Percentiles rank a stretch among this genome's conserved stretches.
phyloP scores from a whole-genome alignment of 2,113 vertebrate species.

The Cyprinodon tularosa region DNA sequence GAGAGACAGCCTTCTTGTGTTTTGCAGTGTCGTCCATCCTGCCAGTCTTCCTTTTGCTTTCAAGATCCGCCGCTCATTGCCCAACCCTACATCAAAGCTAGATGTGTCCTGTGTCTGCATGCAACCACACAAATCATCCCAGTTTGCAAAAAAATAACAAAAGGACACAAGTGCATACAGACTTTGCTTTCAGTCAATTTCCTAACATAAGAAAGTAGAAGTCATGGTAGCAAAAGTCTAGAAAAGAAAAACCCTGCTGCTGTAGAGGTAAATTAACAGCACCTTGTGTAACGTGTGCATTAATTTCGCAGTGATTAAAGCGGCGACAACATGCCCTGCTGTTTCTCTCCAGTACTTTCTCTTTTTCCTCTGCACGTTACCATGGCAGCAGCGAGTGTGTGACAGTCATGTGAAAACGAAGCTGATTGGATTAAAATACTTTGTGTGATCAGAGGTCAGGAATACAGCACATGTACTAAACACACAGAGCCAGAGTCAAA shows the following conservation, averaged over 20 bases:
- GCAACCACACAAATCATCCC: not conserved
- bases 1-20: not conserved
- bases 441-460: slow-evolving; percentile 80
- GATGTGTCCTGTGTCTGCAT: not conserved
- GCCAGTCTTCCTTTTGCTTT: not conserved
- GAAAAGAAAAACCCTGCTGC: not conserved
- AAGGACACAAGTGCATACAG: not conserved
- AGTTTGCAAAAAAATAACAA: not conserved
- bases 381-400: slow-evolving; percentile 78
- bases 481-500: slow-evolving; percentile 41
- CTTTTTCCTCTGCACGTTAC: slow-evolving; percentile 68
- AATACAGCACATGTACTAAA: slow-evolving; percentile 66
- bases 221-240: not conserved
- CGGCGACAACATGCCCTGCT: slow-evolving; percentile 33
- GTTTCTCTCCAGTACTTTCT: slow-evolving; percentile 41
- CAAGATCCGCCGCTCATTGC: not conserved
- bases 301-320: slow-evolving; percentile 49
- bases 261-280: slow-evolving; percentile 12
- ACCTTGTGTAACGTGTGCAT: not conserved
- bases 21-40: slow-evolving; percentile 6
- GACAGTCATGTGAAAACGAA: slow-evolving; percentile 85
- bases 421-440: slow-evolving; percentile 87
- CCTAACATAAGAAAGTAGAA: not conserved
- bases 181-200: not conserved
- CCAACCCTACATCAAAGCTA: not conserved